Conservation (phyloP, 2,113 vertebrate genomes). For the Alaudala cheleensis region DNA sequence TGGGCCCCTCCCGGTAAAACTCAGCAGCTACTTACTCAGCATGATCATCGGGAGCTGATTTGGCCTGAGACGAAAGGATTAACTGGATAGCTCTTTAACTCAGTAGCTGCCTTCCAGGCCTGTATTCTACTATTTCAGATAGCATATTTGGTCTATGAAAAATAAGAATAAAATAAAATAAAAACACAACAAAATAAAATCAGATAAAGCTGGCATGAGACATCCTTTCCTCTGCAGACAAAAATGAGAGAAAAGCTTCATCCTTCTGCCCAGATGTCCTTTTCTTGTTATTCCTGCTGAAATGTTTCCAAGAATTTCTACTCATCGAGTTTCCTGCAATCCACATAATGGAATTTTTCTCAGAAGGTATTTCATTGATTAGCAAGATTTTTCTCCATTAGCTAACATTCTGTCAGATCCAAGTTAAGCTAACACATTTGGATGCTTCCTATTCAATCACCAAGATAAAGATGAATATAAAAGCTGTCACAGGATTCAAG, state of each 20-base stretch:
- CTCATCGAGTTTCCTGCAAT: neutral
- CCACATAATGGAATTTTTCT: neutral
- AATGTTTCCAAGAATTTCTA: neutral
- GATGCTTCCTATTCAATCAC: neutral
- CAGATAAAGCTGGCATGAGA: neutral
- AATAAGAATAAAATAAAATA: neutral
- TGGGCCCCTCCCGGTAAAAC: neutral
- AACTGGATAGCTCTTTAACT: neutral
- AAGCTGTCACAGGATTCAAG: neutral
- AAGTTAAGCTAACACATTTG: neutral
- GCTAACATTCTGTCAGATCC: neutral
- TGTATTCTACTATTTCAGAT: neutral
- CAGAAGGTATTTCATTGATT: neutral
- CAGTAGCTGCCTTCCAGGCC: neutral
- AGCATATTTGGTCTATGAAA: neutral
- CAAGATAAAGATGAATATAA: neutral
- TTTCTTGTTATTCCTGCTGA: neutral
- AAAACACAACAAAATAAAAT: neutral
- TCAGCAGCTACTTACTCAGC: neutral
- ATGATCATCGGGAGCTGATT: neutral
- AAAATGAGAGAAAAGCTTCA: neutral
- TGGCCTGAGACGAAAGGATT: neutral
- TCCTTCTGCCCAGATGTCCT: neutral
- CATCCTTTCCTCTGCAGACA: neutral
- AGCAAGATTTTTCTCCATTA: neutral